Percentiles rank a stretch among this genome's conserved stretches.
These are phyloP conservation scores for Meiosimyza platycephala DNA, from an alignment of 2,888 invertebrate species.

Conservation along the genomic window DNA sequence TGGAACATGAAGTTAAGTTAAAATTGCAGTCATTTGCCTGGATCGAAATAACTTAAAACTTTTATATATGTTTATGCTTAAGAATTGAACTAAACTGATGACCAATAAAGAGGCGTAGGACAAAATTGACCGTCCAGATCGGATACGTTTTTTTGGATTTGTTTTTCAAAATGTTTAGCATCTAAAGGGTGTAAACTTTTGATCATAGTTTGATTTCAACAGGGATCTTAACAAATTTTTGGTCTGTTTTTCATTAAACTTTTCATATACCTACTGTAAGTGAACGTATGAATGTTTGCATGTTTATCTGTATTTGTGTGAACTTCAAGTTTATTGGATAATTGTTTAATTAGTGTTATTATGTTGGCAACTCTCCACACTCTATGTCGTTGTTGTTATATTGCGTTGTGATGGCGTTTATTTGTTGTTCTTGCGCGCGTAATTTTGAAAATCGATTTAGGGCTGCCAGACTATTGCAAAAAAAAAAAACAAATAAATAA, in stretches of 20 bases:
- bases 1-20: too few species aligned
- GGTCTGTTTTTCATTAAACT: not conserved
- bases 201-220: too few species aligned
- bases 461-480: conserved; percentile 27
- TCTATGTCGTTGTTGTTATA: not conserved
- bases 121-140: too few species aligned
- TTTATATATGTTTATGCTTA: too few species aligned
- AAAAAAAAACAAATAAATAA: not conserved
- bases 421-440: conserved; percentile 20
- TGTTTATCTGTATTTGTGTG: not conserved
- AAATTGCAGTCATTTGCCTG: too few species aligned
- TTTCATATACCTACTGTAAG: not conserved
- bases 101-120: too few species aligned
- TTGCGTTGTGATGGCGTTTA: not conserved
- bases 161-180: too few species aligned
- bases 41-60: too few species aligned
- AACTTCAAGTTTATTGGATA: conserved; percentile 17
- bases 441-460: conserved; percentile 39
- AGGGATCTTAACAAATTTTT: not conserved
- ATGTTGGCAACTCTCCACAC: conserved; percentile 20
- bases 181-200: too few species aligned
- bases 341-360: conserved; percentile 25
- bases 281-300: not conserved
- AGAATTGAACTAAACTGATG: too few species aligned
- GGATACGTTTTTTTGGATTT: too few species aligned